phyloP scores from a whole-genome alignment of 2,888 invertebrate species.

The Leuctra nigra region DNA sequence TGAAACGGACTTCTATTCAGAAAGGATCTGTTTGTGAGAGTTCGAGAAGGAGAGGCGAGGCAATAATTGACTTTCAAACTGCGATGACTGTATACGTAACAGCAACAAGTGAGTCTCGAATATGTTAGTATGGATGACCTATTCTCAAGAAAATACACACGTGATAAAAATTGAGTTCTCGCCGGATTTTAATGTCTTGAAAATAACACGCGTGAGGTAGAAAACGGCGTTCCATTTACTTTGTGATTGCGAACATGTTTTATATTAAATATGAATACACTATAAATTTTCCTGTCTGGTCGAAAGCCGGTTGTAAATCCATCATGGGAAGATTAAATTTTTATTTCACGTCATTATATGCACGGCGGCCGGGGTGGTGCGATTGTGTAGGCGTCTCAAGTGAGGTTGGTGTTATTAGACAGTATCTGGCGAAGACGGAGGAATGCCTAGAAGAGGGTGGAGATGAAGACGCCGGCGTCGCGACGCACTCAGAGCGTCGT shows the following conservation, averaged over 20 bases:
- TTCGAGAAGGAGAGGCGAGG: background rate
- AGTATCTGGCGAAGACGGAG: background rate
- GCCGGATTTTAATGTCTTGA: background rate
- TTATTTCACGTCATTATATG: slow-evolving; percentile 25
- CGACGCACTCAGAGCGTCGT: too few species aligned
- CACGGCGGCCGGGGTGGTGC: background rate
- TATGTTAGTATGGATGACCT: too few species aligned
- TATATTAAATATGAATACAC: slow-evolving; percentile 21
- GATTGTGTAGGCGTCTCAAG: background rate
- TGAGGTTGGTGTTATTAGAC: background rate
- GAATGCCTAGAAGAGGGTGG: background rate
- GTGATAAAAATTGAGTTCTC: background rate
- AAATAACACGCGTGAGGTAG: background rate
- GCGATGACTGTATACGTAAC: background rate
- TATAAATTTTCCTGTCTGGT: slow-evolving; percentile 20
- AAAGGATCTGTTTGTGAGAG: too few species aligned
- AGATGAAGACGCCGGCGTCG: too few species aligned
- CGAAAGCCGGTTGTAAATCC: slow-evolving; percentile 24
- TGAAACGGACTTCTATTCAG: too few species aligned
- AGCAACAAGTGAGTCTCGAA: too few species aligned
- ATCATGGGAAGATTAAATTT: slow-evolving; percentile 26
- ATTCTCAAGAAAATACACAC: background rate
- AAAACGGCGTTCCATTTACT: background rate
- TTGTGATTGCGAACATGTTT: slow-evolving; percentile 21
- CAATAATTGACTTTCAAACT: background rate